Percentiles rank a stretch among this genome's conserved stretches.
Evolutionary conservation across 2,113 vertebrate genomes (phyloP).

Genomic region (Puma concolor): DNA sequence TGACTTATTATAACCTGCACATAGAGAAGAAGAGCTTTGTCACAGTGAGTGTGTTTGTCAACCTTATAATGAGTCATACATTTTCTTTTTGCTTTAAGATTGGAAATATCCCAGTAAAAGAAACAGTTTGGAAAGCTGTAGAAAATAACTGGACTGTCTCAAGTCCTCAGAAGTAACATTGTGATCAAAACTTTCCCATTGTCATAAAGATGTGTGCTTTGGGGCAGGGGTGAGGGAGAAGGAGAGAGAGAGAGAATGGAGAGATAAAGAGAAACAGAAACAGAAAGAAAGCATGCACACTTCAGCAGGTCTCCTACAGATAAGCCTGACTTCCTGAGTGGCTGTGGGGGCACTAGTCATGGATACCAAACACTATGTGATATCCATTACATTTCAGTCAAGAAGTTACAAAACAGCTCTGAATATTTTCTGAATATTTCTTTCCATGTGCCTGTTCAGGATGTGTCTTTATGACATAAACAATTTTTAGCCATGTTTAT

Average conservation of each 20-base stretch:
- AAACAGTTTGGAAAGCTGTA: slow-evolving; percentile 16
- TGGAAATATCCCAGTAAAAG: neutral
- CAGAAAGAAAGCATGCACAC: fast-evolving
- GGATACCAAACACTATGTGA: neutral
- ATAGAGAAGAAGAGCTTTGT: neutral
- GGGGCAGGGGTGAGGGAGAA: no score
- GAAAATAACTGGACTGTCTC: neutral
- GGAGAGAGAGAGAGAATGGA: neutral
- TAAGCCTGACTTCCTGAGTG: neutral
- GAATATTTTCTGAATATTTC: neutral
- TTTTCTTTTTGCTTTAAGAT: neutral
- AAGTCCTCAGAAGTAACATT: neutral
- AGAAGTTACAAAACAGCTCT: neutral
- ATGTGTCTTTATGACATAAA: neutral
- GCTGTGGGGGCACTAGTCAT: fast-evolving
- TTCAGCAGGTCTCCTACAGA: neutral
- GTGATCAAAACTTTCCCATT: neutral
- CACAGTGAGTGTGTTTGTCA: neutral
- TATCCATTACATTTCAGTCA: neutral
- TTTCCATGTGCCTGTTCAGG: neutral
- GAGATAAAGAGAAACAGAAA: neutral
- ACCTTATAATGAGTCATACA: neutral
- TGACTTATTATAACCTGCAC: neutral
- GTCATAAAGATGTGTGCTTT: neutral
- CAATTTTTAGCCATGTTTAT: neutral